A percentile compares a stretch with the other conserved stretches of the same genome.
Conservation (phyloP, 92 coral and sea anemone species). For the Isaurus tuberculatus region DNA sequence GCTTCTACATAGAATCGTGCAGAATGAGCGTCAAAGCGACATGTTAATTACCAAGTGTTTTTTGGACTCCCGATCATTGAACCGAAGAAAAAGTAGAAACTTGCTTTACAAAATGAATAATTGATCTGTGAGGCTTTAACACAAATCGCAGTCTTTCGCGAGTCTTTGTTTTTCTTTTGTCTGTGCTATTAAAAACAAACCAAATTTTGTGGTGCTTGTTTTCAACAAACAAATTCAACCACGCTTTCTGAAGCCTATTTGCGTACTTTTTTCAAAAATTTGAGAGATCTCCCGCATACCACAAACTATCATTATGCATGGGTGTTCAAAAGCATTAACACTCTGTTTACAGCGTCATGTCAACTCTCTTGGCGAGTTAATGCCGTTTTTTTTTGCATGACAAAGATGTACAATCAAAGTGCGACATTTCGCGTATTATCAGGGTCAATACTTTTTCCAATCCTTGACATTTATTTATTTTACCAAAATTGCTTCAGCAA, state of each 20-base stretch:
- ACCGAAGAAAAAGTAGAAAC: conserved; percentile 48
- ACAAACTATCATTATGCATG: conserved; percentile 39
- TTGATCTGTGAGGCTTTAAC: conserved; percentile 12
- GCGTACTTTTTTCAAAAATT: background rate
- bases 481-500: conserved; percentile 30
- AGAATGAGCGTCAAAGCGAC: conserved; percentile 7
- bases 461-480: conserved; percentile 21
- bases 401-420: conserved; percentile 27
- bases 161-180: conserved; percentile 38
- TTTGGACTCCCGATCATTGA: conserved; percentile 8
- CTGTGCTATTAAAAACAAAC: background rate
- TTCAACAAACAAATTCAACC: background rate
- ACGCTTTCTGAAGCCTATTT: background rate
- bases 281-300: conserved; percentile 35
- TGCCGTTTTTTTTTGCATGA: conserved; percentile 39
- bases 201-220: background rate
- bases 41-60: background rate
- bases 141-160: conserved; percentile 29
- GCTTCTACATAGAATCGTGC: conserved; percentile 23
- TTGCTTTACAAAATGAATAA: conserved; percentile 3
- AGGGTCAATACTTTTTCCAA: conserved; percentile 29
- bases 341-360: conserved; percentile 13
- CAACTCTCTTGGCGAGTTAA: conserved; percentile 29
- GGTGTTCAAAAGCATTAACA: conserved; percentile 4
- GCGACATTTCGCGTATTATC: background rate